phyloP scores from a whole-genome alignment of 2,113 vertebrate species.

The Oncorhynchus kisutch region DNA sequence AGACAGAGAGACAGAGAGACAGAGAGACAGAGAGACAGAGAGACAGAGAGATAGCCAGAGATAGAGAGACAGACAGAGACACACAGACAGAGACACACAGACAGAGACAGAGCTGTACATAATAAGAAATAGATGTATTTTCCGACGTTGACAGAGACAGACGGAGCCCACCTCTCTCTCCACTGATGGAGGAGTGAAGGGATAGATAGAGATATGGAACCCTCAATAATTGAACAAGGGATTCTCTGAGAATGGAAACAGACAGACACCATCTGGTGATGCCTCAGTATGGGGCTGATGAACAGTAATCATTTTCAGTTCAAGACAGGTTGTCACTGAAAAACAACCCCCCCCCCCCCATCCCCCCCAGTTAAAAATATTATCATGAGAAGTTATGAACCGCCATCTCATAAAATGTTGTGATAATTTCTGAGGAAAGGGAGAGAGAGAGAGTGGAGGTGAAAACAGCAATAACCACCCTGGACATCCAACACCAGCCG shows the following conservation, averaged over 20 bases:
- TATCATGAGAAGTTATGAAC: background rate
- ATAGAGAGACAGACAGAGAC: background rate
- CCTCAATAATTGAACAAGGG: background rate
- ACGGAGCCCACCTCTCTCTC: background rate
- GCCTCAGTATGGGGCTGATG: no score
- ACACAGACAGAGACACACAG: background rate
- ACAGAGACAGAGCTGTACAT: background rate
- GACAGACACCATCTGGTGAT: no score
- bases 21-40: background rate
- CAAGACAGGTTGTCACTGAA: no score
- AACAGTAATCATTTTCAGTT: no score
- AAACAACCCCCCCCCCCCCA: background rate
- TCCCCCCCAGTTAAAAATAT: background rate
- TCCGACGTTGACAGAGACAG: background rate
- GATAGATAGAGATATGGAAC: background rate
- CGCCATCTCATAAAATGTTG: background rate
- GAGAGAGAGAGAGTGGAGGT: background rate
- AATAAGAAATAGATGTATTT: slow-evolving; percentile 12
- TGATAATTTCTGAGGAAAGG: background rate
- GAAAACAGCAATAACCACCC: no score
- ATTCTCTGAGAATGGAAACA: no score
- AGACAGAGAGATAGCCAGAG: background rate
- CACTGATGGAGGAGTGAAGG: background rate
- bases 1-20: background rate
- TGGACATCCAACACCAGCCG: no score